These are phyloP conservation scores for Acronicta alni DNA, from an alignment of 2,888 invertebrate genomes.

Conservation along the genomic window DNA sequence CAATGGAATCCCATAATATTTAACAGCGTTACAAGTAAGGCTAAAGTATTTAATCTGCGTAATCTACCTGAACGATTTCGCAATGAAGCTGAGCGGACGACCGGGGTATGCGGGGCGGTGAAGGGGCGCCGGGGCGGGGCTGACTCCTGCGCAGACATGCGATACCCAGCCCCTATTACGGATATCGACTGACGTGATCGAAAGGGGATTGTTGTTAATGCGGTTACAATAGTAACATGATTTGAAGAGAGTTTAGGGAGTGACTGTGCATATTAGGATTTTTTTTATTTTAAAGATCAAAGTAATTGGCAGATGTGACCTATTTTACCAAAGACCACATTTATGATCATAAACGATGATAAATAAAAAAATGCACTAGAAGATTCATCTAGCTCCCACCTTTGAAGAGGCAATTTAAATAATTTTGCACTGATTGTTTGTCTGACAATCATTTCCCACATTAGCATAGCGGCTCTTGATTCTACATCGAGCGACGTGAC, in stretches of 20 bases:
- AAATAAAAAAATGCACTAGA: constrained; percentile 3
- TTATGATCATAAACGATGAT: background rate
- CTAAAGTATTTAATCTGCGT: constrained; percentile 6
- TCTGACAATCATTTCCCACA: constrained; percentile 39
- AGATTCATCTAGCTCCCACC: background rate
- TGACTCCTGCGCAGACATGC: constrained; percentile 42
- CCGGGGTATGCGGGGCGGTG: constrained; percentile 1
- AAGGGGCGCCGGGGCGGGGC: constrained; percentile 1
- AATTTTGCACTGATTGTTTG: constrained; percentile 25
- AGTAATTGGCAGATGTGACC: too few relatives aligned
- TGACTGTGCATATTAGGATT: too few relatives aligned
- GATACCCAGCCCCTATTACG: constrained; percentile 25
- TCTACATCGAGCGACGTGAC: constrained; percentile 30
- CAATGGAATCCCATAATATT: too few relatives aligned
- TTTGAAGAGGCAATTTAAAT: constrained; percentile 10
- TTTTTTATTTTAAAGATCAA: too few relatives aligned
- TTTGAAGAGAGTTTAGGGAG: background rate
- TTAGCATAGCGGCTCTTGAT: constrained; percentile 28
- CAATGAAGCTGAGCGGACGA: constrained; percentile 15
- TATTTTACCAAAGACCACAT: too few relatives aligned
- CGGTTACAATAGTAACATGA: too few relatives aligned
- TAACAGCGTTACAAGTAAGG: background rate
- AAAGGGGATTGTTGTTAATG: constrained; percentile 3
- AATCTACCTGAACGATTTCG: constrained; percentile 27
- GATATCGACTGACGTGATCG: constrained; percentile 21